A percentile compares a stretch with the other conserved stretches of the same genome.
Conservation (phyloP, 2,113 vertebrate genomes). For the Chrysochloris asiatica region DNA sequence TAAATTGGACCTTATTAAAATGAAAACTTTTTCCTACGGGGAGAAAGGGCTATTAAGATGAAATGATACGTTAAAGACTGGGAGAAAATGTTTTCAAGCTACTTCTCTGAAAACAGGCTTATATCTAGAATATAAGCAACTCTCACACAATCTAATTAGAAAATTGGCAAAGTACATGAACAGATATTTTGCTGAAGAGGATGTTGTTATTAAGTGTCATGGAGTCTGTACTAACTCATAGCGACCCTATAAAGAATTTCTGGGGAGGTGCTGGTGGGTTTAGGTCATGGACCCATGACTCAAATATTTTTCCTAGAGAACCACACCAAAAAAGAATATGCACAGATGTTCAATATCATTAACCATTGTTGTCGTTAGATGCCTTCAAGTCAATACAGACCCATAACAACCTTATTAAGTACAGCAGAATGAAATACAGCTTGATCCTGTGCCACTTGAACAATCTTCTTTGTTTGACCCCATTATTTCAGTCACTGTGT, state of each 20-base stretch:
- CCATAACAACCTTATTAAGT: too few species aligned
- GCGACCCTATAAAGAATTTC: too few species aligned
- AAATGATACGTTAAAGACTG: background rate
- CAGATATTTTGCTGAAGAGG: background rate
- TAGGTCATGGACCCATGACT: too few species aligned
- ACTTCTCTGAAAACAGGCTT: background rate
- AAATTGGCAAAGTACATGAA: too few species aligned
- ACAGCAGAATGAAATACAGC: too few species aligned
- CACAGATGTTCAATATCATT: background rate
- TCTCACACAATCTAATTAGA: background rate
- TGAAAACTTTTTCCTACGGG: background rate
- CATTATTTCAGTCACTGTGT: too few species aligned
- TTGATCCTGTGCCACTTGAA: too few species aligned
- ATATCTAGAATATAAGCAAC: background rate
- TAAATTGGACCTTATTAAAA: background rate
- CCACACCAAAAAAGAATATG: background rate
- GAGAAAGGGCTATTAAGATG: background rate
- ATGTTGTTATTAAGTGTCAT: too few species aligned
- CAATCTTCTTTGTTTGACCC: too few species aligned
- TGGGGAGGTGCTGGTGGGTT: background rate
- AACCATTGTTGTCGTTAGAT: background rate
- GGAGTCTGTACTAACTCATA: too few species aligned
- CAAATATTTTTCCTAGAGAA: too few species aligned
- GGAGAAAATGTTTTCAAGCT: background rate
- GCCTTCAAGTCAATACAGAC: too few species aligned